Conservation (phyloP, 2,113 vertebrate species). For the Burhinus bistriatus region DNA sequence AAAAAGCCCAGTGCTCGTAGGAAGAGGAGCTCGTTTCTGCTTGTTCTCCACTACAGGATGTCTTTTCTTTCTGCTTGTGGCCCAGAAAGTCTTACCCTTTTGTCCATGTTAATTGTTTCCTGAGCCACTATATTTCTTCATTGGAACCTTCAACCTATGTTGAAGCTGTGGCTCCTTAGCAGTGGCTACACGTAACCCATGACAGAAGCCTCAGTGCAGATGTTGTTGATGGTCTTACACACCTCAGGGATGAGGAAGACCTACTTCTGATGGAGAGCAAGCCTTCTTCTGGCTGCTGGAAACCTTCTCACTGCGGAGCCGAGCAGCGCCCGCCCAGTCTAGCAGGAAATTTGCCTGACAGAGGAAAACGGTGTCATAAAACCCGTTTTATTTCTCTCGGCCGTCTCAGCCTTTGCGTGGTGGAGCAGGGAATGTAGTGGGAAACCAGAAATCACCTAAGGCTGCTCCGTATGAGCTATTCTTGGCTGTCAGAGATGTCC, state of each 20-base stretch:
- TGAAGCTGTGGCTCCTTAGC: neutral
- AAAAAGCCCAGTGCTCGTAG: fast-evolving
- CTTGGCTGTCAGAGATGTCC: slow-evolving; percentile 18
- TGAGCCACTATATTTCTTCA: neutral
- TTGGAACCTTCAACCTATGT: neutral
- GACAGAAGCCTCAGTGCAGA: neutral
- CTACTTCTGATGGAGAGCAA: fast-evolving
- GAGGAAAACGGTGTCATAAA: neutral
- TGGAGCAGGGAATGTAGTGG: neutral
- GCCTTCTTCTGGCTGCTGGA: neutral
- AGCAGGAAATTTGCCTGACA: neutral
- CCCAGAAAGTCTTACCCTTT: neutral
- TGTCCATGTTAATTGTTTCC: neutral
- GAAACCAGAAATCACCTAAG: neutral
- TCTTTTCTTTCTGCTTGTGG: neutral
- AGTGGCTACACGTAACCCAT: neutral
- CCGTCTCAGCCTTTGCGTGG: neutral
- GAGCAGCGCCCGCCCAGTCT: fast-evolving
- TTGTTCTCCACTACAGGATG: neutral
- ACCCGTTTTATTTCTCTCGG: fast-evolving
- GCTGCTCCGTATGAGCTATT: neutral
- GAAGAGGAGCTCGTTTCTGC: neutral
- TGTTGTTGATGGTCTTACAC: fast-evolving
- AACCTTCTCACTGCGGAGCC: neutral
- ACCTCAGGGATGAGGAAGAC: neutral